Evolutionary conservation across 2,797 vertebrate genomes (phyloP).

Genomic region (Pangasius sanitwongsei): DNA sequence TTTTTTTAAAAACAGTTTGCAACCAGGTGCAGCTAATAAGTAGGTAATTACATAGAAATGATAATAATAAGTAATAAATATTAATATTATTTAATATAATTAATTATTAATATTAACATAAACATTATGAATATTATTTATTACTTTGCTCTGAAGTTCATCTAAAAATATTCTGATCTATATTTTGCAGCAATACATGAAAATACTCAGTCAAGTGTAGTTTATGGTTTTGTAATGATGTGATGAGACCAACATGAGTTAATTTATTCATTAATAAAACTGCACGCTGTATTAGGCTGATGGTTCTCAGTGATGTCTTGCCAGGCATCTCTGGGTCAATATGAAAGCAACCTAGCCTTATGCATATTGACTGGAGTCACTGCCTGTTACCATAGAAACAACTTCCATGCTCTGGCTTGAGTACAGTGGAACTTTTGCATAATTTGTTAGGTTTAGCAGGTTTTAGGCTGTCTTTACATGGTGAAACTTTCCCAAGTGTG

Average conservation of each 20-base stretch:
- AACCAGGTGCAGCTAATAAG: background rate
- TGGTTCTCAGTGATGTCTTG: constrained; percentile 10
- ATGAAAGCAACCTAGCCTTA: constrained; percentile 13
- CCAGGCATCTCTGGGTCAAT: constrained; percentile 19
- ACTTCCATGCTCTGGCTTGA: constrained; percentile 19
- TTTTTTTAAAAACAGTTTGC: background rate
- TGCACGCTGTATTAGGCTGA: background rate
- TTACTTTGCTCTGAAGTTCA: background rate
- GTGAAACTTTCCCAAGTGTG: background rate
- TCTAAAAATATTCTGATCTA: background rate
- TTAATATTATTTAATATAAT: background rate
- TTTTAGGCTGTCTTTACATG: background rate
- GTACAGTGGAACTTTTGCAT: constrained; percentile 10
- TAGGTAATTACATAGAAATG: background rate
- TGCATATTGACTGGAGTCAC: constrained; percentile 9
- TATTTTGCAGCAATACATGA: background rate
- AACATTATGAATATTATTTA: background rate
- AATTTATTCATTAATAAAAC: constrained; percentile 21
- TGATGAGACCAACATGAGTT: background rate
- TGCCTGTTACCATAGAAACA: constrained; percentile 26
- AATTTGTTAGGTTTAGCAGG: background rate
- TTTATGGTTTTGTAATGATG: background rate
- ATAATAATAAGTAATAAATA: background rate
- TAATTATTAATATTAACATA: background rate
- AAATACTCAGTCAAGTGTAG: background rate